phyloP scores from a whole-genome alignment of 2,113 vertebrate genomes.

The Butorides virescens region DNA sequence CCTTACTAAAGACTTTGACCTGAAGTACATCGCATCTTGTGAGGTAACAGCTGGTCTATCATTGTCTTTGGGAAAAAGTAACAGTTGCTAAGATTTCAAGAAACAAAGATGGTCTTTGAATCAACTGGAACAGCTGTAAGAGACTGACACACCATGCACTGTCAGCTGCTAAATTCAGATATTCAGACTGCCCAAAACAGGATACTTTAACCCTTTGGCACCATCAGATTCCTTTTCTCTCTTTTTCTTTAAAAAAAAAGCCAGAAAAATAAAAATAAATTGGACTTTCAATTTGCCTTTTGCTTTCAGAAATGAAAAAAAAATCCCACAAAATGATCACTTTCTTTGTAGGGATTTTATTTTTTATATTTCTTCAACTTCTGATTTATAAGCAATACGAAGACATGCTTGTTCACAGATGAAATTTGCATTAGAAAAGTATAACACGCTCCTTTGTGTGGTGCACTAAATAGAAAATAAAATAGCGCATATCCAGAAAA shows the following conservation, averaged over 20 bases:
- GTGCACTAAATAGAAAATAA: neutral
- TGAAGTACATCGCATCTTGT: slow-evolving; percentile 33
- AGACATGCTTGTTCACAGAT: neutral
- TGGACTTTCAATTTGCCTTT: neutral
- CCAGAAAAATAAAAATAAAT: neutral
- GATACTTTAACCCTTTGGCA: slow-evolving; percentile 61
- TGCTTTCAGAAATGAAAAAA: neutral
- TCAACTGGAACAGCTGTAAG: slow-evolving; percentile 73
- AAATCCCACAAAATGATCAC: neutral
- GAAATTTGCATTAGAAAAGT: neutral
- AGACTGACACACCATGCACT: slow-evolving; percentile 43
- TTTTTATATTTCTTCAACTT: neutral
- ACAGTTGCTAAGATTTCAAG: slow-evolving; percentile 71
- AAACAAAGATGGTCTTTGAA: slow-evolving; percentile 81
- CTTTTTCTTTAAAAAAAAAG: neutral
- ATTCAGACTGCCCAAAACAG: neutral
- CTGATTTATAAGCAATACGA: neutral
- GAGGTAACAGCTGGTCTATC: slow-evolving; percentile 71
- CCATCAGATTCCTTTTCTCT: neutral
- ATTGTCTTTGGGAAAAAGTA: slow-evolving; percentile 64
- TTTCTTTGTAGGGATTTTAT: neutral
- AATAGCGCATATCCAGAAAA: neutral
- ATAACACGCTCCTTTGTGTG: neutral
- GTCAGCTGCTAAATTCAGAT: slow-evolving; percentile 71
- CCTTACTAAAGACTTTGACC: slow-evolving; percentile 33